These are phyloP conservation scores for Fistularia tabacaria DNA, from an alignment of 2,797 vertebrate species.

Conservation along the genomic window DNA sequence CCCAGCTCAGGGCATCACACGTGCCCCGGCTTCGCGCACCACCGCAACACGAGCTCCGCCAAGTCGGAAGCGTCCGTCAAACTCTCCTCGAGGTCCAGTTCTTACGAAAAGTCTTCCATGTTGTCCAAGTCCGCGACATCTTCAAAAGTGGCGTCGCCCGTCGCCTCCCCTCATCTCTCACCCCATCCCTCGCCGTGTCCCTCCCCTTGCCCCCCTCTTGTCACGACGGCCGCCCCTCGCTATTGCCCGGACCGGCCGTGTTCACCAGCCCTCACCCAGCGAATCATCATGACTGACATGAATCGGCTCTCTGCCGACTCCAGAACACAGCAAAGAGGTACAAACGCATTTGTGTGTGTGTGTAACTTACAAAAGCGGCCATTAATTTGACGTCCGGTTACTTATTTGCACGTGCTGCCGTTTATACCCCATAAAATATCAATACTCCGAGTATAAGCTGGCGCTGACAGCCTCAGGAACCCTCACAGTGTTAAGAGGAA, in stretches of 20 bases:
- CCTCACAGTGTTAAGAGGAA: no score
- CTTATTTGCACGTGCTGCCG: no score
- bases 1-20: conserved; percentile 50
- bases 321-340: conserved; percentile 86
- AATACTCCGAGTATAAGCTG: no score
- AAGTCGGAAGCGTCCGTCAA: conserved; percentile 65
- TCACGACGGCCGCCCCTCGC: conserved; percentile 50
- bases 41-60: conserved; percentile 31
- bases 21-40: conserved; percentile 48
- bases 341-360: neutral
- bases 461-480: no score
- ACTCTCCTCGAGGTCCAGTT: conserved; percentile 77
- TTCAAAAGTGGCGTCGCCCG: conserved; percentile 53
- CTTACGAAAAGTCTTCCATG: conserved; percentile 78
- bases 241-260: conserved; percentile 56
- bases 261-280: conserved; percentile 67
- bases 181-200: conserved; percentile 65
- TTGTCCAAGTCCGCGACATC: conserved; percentile 62
- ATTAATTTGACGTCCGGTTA: no score
- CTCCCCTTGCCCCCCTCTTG: conserved; percentile 60
- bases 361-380: neutral
- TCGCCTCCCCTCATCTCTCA: conserved; percentile 48
- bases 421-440: no score
- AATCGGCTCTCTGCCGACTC: conserved; percentile 85
- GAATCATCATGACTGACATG: conserved; percentile 78